These are phyloP conservation scores for Slavum lentiscoides DNA, from an alignment of 2,888 invertebrate genomes.

Conservation along the genomic window DNA sequence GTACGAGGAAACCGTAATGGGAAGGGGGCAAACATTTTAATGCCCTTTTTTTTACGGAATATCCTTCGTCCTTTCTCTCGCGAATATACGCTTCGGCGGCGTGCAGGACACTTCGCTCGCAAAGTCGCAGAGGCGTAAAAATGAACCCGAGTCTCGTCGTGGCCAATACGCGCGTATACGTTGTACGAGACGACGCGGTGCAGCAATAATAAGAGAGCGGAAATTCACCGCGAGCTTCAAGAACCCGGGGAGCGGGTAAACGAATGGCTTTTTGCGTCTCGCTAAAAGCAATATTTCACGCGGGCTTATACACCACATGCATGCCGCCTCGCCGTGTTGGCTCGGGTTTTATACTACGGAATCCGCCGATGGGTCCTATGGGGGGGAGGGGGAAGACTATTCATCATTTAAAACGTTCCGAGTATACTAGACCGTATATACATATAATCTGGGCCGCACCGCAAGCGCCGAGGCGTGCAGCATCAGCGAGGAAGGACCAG, in stretches of 20 bases:
- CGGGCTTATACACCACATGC: conserved; percentile 30
- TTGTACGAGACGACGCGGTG: not conserved
- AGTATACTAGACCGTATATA: conserved; percentile 29
- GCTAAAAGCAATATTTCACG: conserved; percentile 50
- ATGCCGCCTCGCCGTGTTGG: not conserved
- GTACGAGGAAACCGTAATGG: too few species aligned
- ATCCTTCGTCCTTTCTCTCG: too few species aligned
- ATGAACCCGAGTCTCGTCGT: conserved; percentile 4
- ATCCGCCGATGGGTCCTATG: not conserved
- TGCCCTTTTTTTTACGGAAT: too few species aligned
- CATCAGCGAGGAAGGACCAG: too few species aligned
- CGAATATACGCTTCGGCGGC: too few species aligned
- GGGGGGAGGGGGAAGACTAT: too few species aligned
- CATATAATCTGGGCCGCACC: conserved; percentile 17
- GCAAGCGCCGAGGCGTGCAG: not conserved
- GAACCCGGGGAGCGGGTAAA: conserved; percentile 35
- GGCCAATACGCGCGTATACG: not conserved
- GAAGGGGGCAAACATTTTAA: too few species aligned
- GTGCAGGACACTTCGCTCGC: too few species aligned
- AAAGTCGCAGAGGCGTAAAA: conserved; percentile 24
- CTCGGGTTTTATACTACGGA: not conserved
- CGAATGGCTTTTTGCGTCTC: conserved; percentile 40
- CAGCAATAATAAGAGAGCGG: not conserved
- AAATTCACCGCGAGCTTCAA: conserved; percentile 32
- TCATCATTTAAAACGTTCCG: conserved; percentile 51